Evolutionary conservation across 1,140 invertebrate species (phyloP), one percentile per base, ranked within the genome.

Genomic region (Phocides pigmalion): DNA sequence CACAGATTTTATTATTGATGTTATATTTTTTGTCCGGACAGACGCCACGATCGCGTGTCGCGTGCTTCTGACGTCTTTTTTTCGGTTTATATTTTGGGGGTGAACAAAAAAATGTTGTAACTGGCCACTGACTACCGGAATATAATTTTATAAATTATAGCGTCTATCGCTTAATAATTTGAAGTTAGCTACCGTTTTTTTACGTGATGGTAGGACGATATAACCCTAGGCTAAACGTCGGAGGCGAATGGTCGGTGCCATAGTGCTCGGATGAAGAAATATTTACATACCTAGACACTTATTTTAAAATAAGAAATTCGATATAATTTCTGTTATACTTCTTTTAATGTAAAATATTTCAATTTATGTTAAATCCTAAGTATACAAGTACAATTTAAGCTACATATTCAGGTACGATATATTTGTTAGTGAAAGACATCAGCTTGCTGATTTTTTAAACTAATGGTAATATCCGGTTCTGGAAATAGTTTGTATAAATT

Each of bases 91-190:
- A 64, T 80, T 82, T 79, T 70, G 72, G 69, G 82, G 76, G 73
- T 73, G 74, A 74, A 68, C 64, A 83, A 90, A 88, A 89, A 88
- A 84, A 84, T 68, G 73, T 74, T 70, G 78, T 82, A 84, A 87
- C 84, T 80, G 85, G 76, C 81, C 84, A 88, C 72, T 84, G 88
- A 90, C 88, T 90, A 89, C 88, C 73, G 88, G 85, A 90, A 90
- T 87, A 87, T 90, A 88, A 90, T 90, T 90, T 90, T 59, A 83
- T 84, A 89, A 89, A 90, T 90, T 90, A 90, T 82, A 87, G 68
- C 69, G 73, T 74, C 81, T 82, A 86, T 82, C 77, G 72, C 68
- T 77, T 81, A 75, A 83, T 82, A 83, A 82, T 85, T 69, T 66
- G 71, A 72, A 72, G 79, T 77, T 81, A 81, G 74, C 77, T 81